Evolutionary conservation across 2,797 vertebrate species (phyloP).

Genomic region (Hippocampus kuda): DNA sequence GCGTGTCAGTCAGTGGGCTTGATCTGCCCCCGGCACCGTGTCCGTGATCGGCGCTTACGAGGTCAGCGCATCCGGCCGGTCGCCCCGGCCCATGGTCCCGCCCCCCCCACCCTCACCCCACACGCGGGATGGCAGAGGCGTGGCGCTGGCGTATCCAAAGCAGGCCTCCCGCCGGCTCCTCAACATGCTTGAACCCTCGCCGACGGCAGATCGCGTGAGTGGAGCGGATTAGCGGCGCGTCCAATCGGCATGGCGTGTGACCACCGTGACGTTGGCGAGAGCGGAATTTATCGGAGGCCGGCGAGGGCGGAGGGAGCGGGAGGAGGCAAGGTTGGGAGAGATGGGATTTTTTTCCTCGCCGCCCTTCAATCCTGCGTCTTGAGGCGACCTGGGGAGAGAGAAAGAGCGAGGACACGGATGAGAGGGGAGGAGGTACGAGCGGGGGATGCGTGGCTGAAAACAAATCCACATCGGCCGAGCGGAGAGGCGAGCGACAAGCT

Average conservation of each 20-base stretch:
- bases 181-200: conserved; percentile 34
- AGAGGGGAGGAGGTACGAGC: conserved; percentile 30
- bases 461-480: conserved; percentile 48
- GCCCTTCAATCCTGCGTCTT: conserved; percentile 33
- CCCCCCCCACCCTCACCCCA: no score
- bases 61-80: conserved; percentile 39
- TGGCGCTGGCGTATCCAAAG: conserved; percentile 46
- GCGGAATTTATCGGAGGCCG: conserved; percentile 14
- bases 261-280: conserved; percentile 36
- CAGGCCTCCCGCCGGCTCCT: conserved; percentile 36
- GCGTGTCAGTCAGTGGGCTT: conserved; percentile 8
- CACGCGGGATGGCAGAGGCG: conserved; percentile 34
- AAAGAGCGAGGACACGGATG: conserved; percentile 16
- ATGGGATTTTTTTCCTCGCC: not conserved
- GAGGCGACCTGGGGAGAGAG: conserved; percentile 41
- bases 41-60: conserved; percentile 12
- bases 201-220: conserved; percentile 25
- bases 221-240: conserved; percentile 32
- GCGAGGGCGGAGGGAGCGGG: conserved; percentile 12
- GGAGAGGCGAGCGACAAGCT: conserved; percentile 40
- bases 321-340: conserved; percentile 33
- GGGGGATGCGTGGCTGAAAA: conserved; percentile 38
- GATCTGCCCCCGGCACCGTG: conserved; percentile 23
- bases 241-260: conserved; percentile 32
- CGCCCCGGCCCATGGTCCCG: conserved; percentile 35